Evolutionary conservation across 2,888 invertebrate species (phyloP), one percentile per base, ranked within the genome.

Genomic region (Corythucha ciliata): DNA sequence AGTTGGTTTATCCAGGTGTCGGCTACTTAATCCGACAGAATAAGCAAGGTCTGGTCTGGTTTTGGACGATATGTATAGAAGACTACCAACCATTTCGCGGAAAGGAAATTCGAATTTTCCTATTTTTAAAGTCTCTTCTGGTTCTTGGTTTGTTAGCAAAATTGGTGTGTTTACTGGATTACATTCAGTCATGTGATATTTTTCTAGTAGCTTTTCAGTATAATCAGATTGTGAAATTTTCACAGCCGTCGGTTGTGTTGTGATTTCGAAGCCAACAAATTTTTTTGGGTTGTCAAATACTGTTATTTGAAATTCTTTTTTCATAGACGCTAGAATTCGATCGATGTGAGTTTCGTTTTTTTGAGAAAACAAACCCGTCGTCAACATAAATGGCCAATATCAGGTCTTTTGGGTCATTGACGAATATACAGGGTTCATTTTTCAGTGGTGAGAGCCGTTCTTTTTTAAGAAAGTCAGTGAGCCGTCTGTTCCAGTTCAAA

Each of bases 301-400:
- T 6, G 40, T 40, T 20, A 40, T 40, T 20, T 40, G 22, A 40
- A 40, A 40, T 21, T 40, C 40, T 14, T 40, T 21, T 14, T 40
- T 40, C 16, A 40, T 10, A 10, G 10, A 8, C 8, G 40, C 7
- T 7, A 40, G 14, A 36, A 36, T 36, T 36, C 7, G 7, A 14
- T 36, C 36, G 7, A 36, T 8, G 10, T 36, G 8, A 7, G 8
- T 36, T 7, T 10, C 16, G 8, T 36, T 16, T 7, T 10, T 36
- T 36, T 8, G 10, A n/a, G 16, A 36, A 14, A 14, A 36, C 36
- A 14, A 8, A 7, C 7, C n/a, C 14, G 3, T 6, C 27, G n/a
- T 44, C 16, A 7, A 16, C 60, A 53, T 58, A 52, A 7, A 61
- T 34, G 14, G 58, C 57, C n/a, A 60, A 24, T 24, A 54, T 49